phyloP scores from a whole-genome alignment of 2,797 vertebrate species.

The Propithecus deckenii region DNA sequence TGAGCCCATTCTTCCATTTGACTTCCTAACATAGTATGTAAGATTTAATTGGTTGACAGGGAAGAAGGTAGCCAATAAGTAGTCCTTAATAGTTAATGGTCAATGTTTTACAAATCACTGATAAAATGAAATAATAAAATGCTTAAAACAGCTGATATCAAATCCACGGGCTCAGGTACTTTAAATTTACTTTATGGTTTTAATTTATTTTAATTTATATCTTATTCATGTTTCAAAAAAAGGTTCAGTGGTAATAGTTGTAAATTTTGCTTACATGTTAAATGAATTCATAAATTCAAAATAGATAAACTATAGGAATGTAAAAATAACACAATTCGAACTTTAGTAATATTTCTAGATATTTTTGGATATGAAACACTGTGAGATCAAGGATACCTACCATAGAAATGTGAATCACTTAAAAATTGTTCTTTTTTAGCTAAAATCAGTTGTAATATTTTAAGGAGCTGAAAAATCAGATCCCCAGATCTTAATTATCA shows the following conservation, averaged over 20 bases:
- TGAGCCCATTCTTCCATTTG: background rate
- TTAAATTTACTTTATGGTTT: background rate
- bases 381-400: background rate
- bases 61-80: background rate
- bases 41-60: background rate
- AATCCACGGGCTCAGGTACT: background rate
- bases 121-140: conserved; percentile 27
- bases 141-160: background rate
- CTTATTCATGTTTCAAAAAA: conserved; percentile 16
- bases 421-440: conserved; percentile 21
- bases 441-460: background rate
- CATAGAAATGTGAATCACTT: background rate
- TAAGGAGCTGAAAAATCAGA: background rate
- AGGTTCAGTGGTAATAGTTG: background rate
- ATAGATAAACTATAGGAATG: background rate
- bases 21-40: background rate
- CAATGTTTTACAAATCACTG: conserved; percentile 8
- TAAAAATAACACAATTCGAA: background rate
- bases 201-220: background rate
- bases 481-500: background rate
- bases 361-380: background rate
- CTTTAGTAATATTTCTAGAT: background rate
- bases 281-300: conserved; percentile 22
- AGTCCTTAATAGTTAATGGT: background rate
- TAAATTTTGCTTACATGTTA: conserved; percentile 18